Conservation (phyloP, 1,140 invertebrate genomes). For the Tetranychus urticae region DNA sequence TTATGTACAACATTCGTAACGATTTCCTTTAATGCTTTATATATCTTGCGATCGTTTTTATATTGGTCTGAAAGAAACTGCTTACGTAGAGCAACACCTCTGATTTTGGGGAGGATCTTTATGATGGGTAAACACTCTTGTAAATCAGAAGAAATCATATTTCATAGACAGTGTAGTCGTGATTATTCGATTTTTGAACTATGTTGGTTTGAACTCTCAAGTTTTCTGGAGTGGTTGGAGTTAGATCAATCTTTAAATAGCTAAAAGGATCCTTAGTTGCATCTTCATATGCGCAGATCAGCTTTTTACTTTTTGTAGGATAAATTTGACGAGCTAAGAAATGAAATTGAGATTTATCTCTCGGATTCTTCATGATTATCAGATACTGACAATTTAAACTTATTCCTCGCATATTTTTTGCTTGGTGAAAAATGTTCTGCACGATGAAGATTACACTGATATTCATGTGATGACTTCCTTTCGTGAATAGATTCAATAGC, state of each 20-base stretch:
- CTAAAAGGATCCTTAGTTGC: background rate
- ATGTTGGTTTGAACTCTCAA: background rate
- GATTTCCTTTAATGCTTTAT: background rate
- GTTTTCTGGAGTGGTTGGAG: background rate
- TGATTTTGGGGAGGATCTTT: background rate
- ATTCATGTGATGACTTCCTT: slow-evolving; percentile 20
- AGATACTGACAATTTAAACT: slow-evolving; percentile 1
- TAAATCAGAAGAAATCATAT: background rate
- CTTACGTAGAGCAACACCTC: background rate
- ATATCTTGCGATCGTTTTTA: background rate
- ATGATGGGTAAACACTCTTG: background rate
- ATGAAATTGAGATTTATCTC: slow-evolving; percentile 20
- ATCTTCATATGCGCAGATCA: slow-evolving; percentile 18
- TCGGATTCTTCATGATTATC: slow-evolving; percentile 20
- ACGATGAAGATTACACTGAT: slow-evolving; percentile 9
- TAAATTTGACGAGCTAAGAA: slow-evolving; percentile 18
- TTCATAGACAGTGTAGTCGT: background rate
- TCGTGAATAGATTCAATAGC: slow-evolving; percentile 21
- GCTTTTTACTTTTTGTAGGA: slow-evolving; percentile 4
- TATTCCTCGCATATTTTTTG: slow-evolving; percentile 1
- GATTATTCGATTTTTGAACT: background rate
- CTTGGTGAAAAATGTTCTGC: slow-evolving; percentile 6
- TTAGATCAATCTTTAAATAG: slow-evolving; percentile 2
- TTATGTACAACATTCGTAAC: background rate
- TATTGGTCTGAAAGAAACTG: background rate